A percentile compares a stretch with the other conserved stretches of the same genome.
Evolutionary conservation across 2,113 vertebrate genomes (phyloP).

Genomic region (Jaculus jaculus): DNA sequence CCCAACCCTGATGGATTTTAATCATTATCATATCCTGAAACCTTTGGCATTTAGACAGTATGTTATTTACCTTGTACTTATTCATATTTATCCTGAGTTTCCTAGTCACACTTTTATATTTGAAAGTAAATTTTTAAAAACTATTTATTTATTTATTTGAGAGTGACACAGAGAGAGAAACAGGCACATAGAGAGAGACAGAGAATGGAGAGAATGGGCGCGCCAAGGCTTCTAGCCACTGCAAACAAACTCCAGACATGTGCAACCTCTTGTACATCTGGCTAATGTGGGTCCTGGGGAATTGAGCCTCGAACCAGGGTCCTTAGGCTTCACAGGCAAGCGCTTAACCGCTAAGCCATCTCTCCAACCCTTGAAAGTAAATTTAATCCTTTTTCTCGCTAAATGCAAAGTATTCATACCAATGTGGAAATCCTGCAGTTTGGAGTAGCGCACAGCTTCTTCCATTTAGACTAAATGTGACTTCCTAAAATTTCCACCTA

Average conservation of each 20-base stretch:
- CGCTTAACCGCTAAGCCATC: no score
- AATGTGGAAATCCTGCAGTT: not conserved
- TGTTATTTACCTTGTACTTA: slow-evolving; percentile 8
- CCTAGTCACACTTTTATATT: slow-evolving; percentile 31
- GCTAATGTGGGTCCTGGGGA: no score
- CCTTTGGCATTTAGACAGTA: not conserved
- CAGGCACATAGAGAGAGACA: no score
- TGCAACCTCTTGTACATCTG: no score
- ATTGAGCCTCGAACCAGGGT: no score
- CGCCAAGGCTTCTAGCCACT: no score
- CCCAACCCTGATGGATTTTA: not conserved
- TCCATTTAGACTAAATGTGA: not conserved
- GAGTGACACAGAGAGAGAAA: no score
- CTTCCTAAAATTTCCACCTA: slow-evolving; percentile 30
- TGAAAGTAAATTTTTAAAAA: slow-evolving; percentile 13
- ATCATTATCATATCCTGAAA: not conserved
- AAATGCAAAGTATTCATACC: not conserved
- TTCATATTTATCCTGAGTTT: slow-evolving; percentile 7
- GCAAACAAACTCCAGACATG: no score
- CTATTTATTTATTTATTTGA: no score
- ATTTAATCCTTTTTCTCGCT: not conserved
- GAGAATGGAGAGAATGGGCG: no score
- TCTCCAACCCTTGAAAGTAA: not conserved
- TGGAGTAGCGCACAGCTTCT: not conserved
- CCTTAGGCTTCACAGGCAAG: no score